These are phyloP conservation scores for Zaprionus ornatus DNA, from an alignment of 1,140 invertebrate species.

Conservation along the genomic window DNA sequence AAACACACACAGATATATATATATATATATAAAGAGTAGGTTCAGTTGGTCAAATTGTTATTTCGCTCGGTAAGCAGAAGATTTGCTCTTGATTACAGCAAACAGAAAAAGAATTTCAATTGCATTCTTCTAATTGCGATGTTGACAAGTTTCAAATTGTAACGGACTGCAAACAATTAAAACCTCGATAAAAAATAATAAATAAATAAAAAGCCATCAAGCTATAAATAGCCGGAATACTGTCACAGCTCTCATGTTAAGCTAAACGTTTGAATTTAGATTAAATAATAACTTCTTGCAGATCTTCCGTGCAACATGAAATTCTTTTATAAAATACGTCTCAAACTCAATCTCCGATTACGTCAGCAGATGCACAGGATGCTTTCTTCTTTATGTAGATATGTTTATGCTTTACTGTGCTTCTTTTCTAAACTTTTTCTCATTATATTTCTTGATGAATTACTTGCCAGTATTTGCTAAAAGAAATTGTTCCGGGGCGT, in stretches of 20 bases:
- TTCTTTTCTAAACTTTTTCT: slow-evolving; percentile 14
- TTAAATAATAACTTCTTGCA: not conserved
- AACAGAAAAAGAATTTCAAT: slow-evolving; percentile 11
- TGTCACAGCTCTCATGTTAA: too few relatives aligned
- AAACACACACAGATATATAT: not conserved
- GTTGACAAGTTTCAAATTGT: slow-evolving; percentile 55
- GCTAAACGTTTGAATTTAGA: not conserved
- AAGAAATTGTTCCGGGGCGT: slow-evolving; percentile 23
- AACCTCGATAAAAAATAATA: not conserved
- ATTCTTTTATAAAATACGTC: not conserved
- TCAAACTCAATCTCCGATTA: not conserved
- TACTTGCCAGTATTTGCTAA: slow-evolving; percentile 55
- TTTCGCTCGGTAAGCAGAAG: slow-evolving; percentile 8
- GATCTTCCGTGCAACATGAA: not conserved
- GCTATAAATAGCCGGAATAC: too few relatives aligned
- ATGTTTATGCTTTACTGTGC: slow-evolving; percentile 34
- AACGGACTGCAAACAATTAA: slow-evolving; percentile 32
- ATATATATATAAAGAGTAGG: not conserved
- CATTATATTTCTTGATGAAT: slow-evolving; percentile 66
- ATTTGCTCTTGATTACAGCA: slow-evolving; percentile 35
- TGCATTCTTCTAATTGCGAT: slow-evolving; percentile 57
- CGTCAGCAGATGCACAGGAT: slow-evolving; percentile 21
- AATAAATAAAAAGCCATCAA: too few relatives aligned
- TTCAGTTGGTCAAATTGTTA: slow-evolving; percentile 18
- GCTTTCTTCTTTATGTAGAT: slow-evolving; percentile 10